Percentiles rank a stretch among this genome's conserved stretches.
Conservation (phyloP, 2,888 invertebrate genomes). For the Leptopilina myrica region DNA sequence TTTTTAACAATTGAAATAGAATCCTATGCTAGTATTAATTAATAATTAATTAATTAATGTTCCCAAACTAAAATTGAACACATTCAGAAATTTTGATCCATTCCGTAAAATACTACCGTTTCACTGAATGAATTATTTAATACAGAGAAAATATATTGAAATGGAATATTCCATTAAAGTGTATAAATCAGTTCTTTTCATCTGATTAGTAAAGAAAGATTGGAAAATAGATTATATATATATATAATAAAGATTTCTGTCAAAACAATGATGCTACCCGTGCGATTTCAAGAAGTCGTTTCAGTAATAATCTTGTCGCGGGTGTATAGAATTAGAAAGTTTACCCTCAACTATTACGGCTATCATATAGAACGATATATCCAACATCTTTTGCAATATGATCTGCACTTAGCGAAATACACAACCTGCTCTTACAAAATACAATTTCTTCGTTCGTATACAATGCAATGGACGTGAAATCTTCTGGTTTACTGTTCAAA, state of each 20-base stretch:
- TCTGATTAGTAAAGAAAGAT: constrained; percentile 2
- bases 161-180: not conserved
- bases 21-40: no score
- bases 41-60: no score
- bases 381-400: constrained; percentile 24
- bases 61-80: no score
- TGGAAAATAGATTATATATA: constrained; percentile 15
- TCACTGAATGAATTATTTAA: not conserved
- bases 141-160: not conserved
- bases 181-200: constrained; percentile 8
- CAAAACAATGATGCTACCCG: constrained; percentile 26
- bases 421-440: constrained; percentile 1
- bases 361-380: constrained; percentile 27
- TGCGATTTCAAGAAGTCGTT: not conserved
- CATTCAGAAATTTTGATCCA: not conserved
- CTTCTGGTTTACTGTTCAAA: constrained; percentile 1
- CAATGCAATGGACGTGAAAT: constrained; percentile 24
- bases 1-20: no score
- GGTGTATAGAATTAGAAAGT: constrained; percentile 18
- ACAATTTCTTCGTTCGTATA: constrained; percentile 12
- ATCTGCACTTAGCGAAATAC: constrained; percentile 28
- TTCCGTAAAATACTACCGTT: not conserved
- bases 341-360: constrained; percentile 29
- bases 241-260: not conserved
- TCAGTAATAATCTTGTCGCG: constrained; percentile 22